Evolutionary conservation across 1,140 invertebrate genomes (phyloP), one percentile per base, ranked within the genome.

Genomic region (Drosophila mayri): DNA sequence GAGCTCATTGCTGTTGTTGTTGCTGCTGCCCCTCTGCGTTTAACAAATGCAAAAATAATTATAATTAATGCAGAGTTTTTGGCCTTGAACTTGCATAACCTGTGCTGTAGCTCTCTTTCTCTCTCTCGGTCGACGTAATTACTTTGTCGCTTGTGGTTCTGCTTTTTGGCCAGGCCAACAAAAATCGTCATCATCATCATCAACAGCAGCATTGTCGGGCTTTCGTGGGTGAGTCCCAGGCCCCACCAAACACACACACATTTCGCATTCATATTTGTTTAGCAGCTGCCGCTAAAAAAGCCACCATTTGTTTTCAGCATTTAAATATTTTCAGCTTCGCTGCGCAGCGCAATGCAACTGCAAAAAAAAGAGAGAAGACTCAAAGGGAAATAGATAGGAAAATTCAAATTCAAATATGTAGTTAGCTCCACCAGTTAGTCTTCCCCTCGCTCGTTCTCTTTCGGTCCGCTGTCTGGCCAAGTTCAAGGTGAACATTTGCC

Each of bases 41-140:
- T 77, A 87, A 88, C 84, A 87, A 87, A 87, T 87, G 83, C 83
- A 87, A 87, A 87, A 87, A 87, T 87, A 87, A 87, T 87, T 87
- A 87, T 87, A 87, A 87, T 87, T 87, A 87, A 87, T 87, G 83
- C 83, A 87, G 84, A 87, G 84, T 64, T 86, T 87, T 77, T 88
- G 72, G 80, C 83, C 83, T 88, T 87, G 83, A 87, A 87, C 83
- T 88, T 87, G 83, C 84, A 83, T 87, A 87, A 87, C 83, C 83
- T 79, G 83, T 79, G 83, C 62, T 76, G 54, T 67, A 50, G 37
- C 50, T 59, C 54, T 20, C 37, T 22, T 18, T 40, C 50, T 18
- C 25, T 11, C 52, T 30, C 16, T 38, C 20, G 6, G 32, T 58
- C 74, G 62, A 71, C 83, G 83, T 87, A 87, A 87, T 87, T 88